Conservation (phyloP, 2,113 vertebrate species). For the Phaethornis superciliosus region DNA sequence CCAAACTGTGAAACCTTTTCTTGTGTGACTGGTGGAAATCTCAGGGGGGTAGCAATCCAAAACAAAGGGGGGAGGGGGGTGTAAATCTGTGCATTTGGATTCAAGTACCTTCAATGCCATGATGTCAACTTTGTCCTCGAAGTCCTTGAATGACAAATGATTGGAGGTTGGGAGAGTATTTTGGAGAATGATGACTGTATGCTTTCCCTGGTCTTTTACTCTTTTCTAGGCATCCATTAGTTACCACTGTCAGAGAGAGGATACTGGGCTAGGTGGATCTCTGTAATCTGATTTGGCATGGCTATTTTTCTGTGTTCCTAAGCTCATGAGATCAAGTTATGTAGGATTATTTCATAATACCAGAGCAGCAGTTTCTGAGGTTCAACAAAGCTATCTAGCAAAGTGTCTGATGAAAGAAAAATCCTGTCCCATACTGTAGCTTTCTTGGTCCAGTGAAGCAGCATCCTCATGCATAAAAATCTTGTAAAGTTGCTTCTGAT, state of each 20-base stretch:
- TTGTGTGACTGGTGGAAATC: conserved; percentile 47
- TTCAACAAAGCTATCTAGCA: conserved; percentile 60
- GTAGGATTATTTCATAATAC: conserved; percentile 66
- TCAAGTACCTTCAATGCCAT: background rate
- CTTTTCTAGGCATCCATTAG: conserved; percentile 44
- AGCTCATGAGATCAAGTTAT: conserved; percentile 56
- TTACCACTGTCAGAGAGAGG: conserved; percentile 60
- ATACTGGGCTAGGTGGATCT: conserved; percentile 58
- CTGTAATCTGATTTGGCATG: conserved; percentile 71
- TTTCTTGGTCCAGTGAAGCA: conserved; percentile 72
- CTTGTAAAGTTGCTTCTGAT: conserved; percentile 28
- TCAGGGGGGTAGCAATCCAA: conserved; percentile 36
- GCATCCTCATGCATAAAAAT: conserved; percentile 29
- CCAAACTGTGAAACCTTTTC: conserved; percentile 54
- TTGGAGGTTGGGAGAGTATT: conserved; percentile 49
- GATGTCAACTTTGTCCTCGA: conserved; percentile 40
- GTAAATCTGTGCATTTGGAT: conserved; percentile 62
- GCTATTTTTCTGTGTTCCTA: conserved; percentile 70
- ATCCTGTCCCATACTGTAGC: conserved; percentile 67
- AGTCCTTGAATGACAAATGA: conserved; percentile 54
- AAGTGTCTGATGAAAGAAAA: conserved; percentile 68
- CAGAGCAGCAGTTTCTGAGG: conserved; percentile 57
- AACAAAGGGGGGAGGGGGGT: background rate
- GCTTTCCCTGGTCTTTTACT: conserved; percentile 55
- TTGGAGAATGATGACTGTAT: conserved; percentile 48